Base-by-base conservation (phyloP, 2,797 vertebrate genomes). In the Crocidura indochinensis region DNA sequence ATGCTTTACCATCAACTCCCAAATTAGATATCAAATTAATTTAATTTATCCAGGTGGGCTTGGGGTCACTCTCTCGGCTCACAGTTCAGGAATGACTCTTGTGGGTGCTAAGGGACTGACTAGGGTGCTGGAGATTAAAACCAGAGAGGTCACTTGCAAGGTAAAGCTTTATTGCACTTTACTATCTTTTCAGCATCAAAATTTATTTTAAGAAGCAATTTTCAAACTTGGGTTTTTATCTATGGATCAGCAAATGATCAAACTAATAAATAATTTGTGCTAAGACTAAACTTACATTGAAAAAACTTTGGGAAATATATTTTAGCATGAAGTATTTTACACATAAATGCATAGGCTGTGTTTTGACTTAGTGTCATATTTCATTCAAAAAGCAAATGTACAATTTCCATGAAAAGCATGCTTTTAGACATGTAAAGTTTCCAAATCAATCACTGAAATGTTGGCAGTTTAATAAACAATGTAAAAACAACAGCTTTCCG, bases 371-470 rank as follows among this genome's bases (percentile, higher is more conserved):
- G 84, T 92, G 51, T 26, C 90, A 73, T 69, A 93, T 73, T 97
- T 97, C 73, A 94, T 84, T 87, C 44, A 82, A 92, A 96, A 96
- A 94, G 93, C 94, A 97, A 94, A 96, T 96, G 93, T 95, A 53
- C 51, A 15, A 53, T 97, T 97, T 95, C 94, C 97, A 97, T 96
- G 95, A 94, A n/a, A 97, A 97, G 88, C 92, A 96, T 97, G 96
- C 92, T 90, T 93, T 96, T 74, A 84, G 88, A 94, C 8, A 92
- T 79, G 60, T 95, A 84, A 62, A 88, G 72, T 85, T 92, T 81
- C 91, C 87, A 94, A 97, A 96, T 62, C 90, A 94, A 84, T 95
- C 94, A 92, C 29, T 80, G 94, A 96, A 93, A 90, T 83, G 60
- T 85, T 38, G 75, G 44, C 38, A 38, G 60, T 81, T 90, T 90